Evolutionary conservation across 2,888 invertebrate species (phyloP).

Genomic region (Lithophane socia): DNA sequence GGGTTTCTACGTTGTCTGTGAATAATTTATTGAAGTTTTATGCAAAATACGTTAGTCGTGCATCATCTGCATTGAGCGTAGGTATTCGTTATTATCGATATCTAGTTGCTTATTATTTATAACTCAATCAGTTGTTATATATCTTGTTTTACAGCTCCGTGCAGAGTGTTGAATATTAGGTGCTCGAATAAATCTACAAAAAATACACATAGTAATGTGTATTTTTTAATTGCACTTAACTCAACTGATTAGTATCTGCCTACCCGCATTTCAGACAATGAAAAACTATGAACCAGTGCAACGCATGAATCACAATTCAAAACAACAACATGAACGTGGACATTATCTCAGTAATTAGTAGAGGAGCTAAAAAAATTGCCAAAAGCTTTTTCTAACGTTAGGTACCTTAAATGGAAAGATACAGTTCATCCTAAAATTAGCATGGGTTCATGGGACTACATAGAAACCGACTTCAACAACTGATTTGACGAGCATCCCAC

Average conservation of each 20-base stretch:
- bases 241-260: background rate
- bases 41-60: slow-evolving; percentile 36
- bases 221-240: background rate
- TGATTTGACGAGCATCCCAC: slow-evolving; percentile 39
- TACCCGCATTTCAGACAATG: background rate
- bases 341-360: background rate
- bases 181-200: background rate
- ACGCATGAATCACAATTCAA: background rate
- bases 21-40: slow-evolving; percentile 43
- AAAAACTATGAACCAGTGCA: background rate
- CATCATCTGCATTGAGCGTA: slow-evolving; percentile 23
- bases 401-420: background rate
- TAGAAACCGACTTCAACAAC: slow-evolving; percentile 24
- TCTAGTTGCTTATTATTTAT: slow-evolving; percentile 22
- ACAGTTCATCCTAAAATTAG: slow-evolving; percentile 20
- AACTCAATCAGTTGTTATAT: slow-evolving; percentile 16
- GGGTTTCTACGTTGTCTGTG: slow-evolving; percentile 37
- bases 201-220: too few species aligned
- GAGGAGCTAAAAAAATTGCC: too few species aligned
- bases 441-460: slow-evolving; percentile 9
- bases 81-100: slow-evolving; percentile 19
- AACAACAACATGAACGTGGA: too few species aligned
- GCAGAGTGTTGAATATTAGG: background rate
- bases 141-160: background rate
- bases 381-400: background rate